phyloP scores from a whole-genome alignment of 2,888 invertebrate species.

The Eueremaeus valkanovi region DNA sequence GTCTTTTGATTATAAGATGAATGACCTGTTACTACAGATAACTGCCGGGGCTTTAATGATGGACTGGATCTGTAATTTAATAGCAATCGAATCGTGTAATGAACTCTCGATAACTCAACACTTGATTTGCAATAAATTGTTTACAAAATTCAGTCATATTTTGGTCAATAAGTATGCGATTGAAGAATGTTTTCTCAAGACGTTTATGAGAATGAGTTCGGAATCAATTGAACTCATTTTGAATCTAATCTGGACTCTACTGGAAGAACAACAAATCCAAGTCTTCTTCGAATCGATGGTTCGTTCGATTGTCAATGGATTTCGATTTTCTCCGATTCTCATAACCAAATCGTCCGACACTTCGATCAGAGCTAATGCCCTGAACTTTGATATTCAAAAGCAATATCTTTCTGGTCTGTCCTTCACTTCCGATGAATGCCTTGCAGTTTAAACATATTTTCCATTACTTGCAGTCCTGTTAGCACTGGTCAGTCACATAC shows the following conservation, averaged over 20 bases:
- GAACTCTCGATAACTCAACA: constrained; percentile 45
- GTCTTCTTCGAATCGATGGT: constrained; percentile 64
- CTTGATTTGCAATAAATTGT: constrained; percentile 52
- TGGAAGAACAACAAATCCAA: constrained; percentile 56
- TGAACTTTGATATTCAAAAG: neutral
- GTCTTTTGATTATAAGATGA: neutral
- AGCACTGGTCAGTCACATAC: constrained; percentile 21
- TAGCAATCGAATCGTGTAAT: constrained; percentile 35
- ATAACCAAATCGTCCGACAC: neutral
- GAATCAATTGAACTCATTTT: constrained; percentile 51
- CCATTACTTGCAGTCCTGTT: constrained; percentile 10
- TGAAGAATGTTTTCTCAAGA: constrained; percentile 64
- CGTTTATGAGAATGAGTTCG: constrained; percentile 50
- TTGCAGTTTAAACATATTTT: neutral
- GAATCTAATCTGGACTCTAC: constrained; percentile 64
- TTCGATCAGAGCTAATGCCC: neutral
- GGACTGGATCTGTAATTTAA: constrained; percentile 34
- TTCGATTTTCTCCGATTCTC: constrained; percentile 58
- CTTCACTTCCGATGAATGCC: neutral
- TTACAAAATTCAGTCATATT: constrained; percentile 61
- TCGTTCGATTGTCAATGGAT: constrained; percentile 61
- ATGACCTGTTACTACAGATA: neutral
- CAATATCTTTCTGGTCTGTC: neutral
- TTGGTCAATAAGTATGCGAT: constrained; percentile 66
- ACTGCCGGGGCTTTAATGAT: constrained; percentile 5